Conservation (phyloP, 2,888 invertebrate genomes). For the Amphipoea oculea region DNA sequence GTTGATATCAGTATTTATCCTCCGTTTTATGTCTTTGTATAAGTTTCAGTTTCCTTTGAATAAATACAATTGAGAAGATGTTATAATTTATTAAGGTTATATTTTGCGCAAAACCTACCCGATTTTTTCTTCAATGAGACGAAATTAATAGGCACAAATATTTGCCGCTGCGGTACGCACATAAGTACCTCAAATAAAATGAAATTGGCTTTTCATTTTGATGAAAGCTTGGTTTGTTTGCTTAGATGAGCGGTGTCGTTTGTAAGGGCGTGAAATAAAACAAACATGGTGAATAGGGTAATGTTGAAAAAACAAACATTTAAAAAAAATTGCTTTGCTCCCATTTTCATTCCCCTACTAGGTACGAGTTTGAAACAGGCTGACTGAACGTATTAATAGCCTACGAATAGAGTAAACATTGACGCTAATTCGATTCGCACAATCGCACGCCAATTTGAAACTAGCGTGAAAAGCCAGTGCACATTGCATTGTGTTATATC, state of each 20-base stretch:
- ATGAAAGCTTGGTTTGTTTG: constrained; percentile 29
- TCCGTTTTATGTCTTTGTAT: constrained; percentile 29
- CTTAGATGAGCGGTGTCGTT: constrained; percentile 12
- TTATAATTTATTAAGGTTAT: background rate
- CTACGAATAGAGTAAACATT: constrained; percentile 33
- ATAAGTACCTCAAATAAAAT: constrained; percentile 26
- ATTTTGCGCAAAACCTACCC: background rate
- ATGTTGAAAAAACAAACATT: background rate
- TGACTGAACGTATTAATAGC: constrained; percentile 1
- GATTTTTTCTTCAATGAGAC: background rate
- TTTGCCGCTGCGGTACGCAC: constrained; percentile 3
- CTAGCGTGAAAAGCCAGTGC: constrained; percentile 44
- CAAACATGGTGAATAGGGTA: constrained; percentile 15
- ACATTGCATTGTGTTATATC: constrained; percentile 35
- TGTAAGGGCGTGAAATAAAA: constrained; percentile 25
- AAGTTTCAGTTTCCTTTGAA: constrained; percentile 31
- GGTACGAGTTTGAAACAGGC: background rate
- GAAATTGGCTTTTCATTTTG: constrained; percentile 35
- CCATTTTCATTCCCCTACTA: constrained; percentile 8
- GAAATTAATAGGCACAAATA: background rate
- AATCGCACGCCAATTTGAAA: constrained; percentile 40
- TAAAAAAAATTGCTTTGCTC: background rate
- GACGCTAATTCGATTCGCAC: constrained; percentile 36
- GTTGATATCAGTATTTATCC: constrained; percentile 30
- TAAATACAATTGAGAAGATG: background rate